phyloP scores from a whole-genome alignment of 92 coral and sea anemone species.

The Palythoa grandis region DNA sequence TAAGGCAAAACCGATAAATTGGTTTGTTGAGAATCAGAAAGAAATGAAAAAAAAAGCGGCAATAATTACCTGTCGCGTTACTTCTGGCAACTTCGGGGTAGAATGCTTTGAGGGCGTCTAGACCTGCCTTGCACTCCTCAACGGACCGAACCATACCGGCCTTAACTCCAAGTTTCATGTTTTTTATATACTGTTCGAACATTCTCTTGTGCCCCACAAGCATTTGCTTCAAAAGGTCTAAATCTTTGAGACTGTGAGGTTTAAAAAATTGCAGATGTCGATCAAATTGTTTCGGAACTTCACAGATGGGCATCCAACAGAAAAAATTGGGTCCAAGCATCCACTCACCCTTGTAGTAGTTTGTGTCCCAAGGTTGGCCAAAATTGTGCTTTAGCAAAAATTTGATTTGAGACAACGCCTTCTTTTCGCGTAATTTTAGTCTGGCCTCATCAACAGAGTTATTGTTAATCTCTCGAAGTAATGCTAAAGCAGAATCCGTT shows the following conservation, averaged over 20 bases:
- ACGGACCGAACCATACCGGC: slow-evolving; percentile 93
- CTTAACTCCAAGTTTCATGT: slow-evolving; percentile 77
- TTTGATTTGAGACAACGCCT: slow-evolving; percentile 78
- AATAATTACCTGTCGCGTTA: slow-evolving; percentile 23
- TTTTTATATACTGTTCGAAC: slow-evolving; percentile 66
- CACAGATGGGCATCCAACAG: slow-evolving; percentile 82
- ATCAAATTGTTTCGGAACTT: slow-evolving; percentile 48
- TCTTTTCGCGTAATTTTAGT: slow-evolving; percentile 74
- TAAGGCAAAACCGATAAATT: background rate
- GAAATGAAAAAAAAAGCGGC: background rate
- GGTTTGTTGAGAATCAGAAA: background rate
- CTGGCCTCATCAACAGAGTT: slow-evolving; percentile 52
- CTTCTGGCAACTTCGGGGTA: slow-evolving; percentile 32
- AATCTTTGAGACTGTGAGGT: slow-evolving; percentile 58
- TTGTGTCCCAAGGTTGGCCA: slow-evolving; percentile 74
- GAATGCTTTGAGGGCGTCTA: slow-evolving; percentile 66
- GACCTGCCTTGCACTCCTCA: slow-evolving; percentile 81
- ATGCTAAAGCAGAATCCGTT: slow-evolving; percentile 68
- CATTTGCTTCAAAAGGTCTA: slow-evolving; percentile 55
- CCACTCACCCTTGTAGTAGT: slow-evolving; percentile 83
- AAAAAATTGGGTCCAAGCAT: slow-evolving; percentile 91
- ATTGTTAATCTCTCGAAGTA: slow-evolving; percentile 62
- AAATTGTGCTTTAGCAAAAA: slow-evolving; percentile 74
- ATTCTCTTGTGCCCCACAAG: slow-evolving; percentile 60
- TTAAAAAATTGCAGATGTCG: slow-evolving; percentile 52